These are phyloP conservation scores for Fragum whitleyi DNA, from an alignment of 2,888 invertebrate species.

Conservation along the genomic window DNA sequence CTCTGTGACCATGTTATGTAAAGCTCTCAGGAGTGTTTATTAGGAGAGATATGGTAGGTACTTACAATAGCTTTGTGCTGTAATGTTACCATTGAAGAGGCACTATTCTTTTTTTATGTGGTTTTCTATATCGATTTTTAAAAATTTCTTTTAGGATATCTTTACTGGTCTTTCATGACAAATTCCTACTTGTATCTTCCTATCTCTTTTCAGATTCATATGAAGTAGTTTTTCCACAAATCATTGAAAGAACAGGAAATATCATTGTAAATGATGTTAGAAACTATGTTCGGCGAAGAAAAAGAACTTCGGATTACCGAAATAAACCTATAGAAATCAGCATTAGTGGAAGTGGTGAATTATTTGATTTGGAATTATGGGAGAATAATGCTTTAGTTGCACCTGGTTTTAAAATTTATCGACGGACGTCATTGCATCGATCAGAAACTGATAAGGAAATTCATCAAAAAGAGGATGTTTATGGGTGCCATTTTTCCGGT, in stretches of 20 bases:
- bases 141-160: no score
- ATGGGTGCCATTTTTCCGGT: slow-evolving; percentile 71
- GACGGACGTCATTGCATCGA: slow-evolving; percentile 58
- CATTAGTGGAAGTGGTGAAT: slow-evolving; percentile 70
- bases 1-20: no score
- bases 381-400: slow-evolving; percentile 73
- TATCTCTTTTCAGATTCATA: slow-evolving; percentile 48
- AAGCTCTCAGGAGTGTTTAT: no score
- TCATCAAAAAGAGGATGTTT: slow-evolving; percentile 37
- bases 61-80: no score
- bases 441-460: slow-evolving; percentile 36
- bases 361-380: slow-evolving; percentile 73
- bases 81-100: no score
- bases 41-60: no score
- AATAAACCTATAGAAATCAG: slow-evolving; percentile 67
- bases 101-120: no score
- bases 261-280: slow-evolving; percentile 57
- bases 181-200: no score
- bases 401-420: slow-evolving; percentile 77
- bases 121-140: no score
- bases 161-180: no score
- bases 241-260: slow-evolving; percentile 54
- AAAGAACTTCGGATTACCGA: slow-evolving; percentile 48
- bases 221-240: slow-evolving; percentile 64
- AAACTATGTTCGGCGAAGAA: slow-evolving; percentile 54